These are phyloP conservation scores for Poicephalus gulielmi DNA, from an alignment of 2,113 vertebrate species.

Conservation along the genomic window DNA sequence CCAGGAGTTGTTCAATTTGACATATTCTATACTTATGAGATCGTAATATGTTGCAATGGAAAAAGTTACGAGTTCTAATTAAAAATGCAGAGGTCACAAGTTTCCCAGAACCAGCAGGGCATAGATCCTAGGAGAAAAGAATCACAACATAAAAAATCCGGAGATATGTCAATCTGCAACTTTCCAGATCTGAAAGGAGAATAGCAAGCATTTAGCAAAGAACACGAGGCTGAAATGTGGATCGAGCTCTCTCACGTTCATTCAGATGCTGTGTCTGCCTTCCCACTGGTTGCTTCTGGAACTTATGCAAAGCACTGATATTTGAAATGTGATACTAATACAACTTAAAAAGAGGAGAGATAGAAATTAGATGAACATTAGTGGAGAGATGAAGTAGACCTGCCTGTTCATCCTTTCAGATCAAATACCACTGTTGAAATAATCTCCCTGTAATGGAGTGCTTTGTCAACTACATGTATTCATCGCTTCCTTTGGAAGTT, in stretches of 20 bases:
- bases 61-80: conserved; percentile 80
- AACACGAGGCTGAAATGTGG: not conserved
- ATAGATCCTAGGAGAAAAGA: conserved; percentile 74
- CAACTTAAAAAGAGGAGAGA: not conserved
- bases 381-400: not conserved
- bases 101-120: conserved; percentile 81
- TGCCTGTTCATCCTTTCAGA: not conserved
- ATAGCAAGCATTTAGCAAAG: not conserved
- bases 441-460: not conserved
- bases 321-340: not conserved
- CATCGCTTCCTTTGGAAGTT: not conserved
- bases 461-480: not conserved
- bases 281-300: not conserved
- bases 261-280: not conserved
- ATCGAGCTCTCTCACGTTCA: not conserved
- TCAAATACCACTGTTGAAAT: not conserved
- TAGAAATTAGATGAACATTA: not conserved
- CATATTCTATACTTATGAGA: conserved; percentile 72
- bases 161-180: conserved; percentile 61
- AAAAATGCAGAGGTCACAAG: conserved; percentile 81
- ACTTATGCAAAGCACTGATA: not conserved
- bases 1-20: conserved; percentile 67
- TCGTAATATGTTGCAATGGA: conserved; percentile 77
- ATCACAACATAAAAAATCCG: conserved; percentile 64
- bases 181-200: conserved; percentile 71